phyloP scores from a whole-genome alignment of 2,113 vertebrate species.

The Stigmatopora nigra region DNA sequence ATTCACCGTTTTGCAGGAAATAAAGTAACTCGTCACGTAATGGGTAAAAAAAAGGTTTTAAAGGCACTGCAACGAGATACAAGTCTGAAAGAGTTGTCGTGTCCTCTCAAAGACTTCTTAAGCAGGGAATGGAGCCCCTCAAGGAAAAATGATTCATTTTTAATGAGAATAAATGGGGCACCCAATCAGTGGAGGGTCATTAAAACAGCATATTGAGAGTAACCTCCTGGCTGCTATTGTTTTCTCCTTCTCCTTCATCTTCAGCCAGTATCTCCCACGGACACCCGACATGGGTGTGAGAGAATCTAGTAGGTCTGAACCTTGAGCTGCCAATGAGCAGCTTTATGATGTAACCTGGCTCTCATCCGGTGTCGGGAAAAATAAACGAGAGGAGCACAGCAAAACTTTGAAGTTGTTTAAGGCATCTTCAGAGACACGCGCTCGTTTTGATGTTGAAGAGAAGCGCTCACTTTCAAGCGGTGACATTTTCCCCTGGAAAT shows the following conservation, averaged over 20 bases:
- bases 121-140: background rate
- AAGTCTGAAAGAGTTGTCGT: background rate
- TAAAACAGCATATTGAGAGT: background rate
- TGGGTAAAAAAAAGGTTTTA: background rate
- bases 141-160: slow-evolving; percentile 3
- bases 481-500: slow-evolving; percentile 57
- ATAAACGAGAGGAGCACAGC: slow-evolving; percentile 51
- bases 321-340: slow-evolving; percentile 34
- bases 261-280: background rate
- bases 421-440: slow-evolving; percentile 54
- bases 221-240: background rate
- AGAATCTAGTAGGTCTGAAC: slow-evolving; percentile 16
- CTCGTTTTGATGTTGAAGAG: slow-evolving; percentile 59
- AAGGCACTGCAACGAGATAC: background rate
- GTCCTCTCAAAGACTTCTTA: slow-evolving; percentile 8
- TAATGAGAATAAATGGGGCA: slow-evolving; percentile 6
- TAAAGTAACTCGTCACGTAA: background rate
- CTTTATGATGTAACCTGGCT: slow-evolving; percentile 49
- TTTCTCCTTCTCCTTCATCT: background rate
- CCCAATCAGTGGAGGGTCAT: slow-evolving; percentile 1
- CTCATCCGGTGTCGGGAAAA: slow-evolving; percentile 41
- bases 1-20: background rate
- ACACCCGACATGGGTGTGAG: background rate
- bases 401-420: slow-evolving; percentile 67
- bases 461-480: slow-evolving; percentile 44